Percentiles rank a stretch among this genome's conserved stretches.
Evolutionary conservation across 2,797 vertebrate genomes (phyloP).

Genomic region (Caiman crocodilus): DNA sequence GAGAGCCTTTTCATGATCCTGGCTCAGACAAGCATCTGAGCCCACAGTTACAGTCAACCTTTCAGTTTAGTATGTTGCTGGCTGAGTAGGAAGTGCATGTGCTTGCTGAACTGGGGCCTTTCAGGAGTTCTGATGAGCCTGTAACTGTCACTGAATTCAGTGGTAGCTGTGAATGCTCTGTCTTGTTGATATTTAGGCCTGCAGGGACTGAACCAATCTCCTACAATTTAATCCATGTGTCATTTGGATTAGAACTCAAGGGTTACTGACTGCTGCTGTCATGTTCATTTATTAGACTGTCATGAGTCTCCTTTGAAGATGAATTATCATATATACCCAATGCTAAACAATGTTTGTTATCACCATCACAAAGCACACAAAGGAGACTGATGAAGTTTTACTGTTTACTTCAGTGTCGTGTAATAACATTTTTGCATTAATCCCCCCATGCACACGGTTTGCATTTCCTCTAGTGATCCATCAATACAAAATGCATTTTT

Average conservation of each 20-base stretch:
- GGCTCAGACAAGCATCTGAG: too few relatives aligned
- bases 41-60: not conserved
- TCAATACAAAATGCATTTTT: not conserved
- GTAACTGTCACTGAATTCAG: not conserved
- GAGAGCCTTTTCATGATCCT: not conserved
- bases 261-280: not conserved
- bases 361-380: not conserved
- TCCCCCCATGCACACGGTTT: not conserved
- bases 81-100: not conserved
- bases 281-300: not conserved
- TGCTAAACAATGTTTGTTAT: not conserved
- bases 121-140: not conserved
- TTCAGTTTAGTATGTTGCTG: not conserved
- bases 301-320: fast-evolving
- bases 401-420: not conserved
- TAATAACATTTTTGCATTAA: not conserved
- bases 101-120: not conserved
- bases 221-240: not conserved
- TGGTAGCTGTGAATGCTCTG: not conserved
- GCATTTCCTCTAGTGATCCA: not conserved
- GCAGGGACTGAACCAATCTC: not conserved
- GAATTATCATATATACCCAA: not conserved
- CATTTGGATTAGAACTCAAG: not conserved
- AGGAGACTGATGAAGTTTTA: not conserved
- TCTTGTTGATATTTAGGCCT: not conserved